phyloP scores from a whole-genome alignment of 2,797 vertebrate genomes.

The Pantherophis vulpinus region DNA sequence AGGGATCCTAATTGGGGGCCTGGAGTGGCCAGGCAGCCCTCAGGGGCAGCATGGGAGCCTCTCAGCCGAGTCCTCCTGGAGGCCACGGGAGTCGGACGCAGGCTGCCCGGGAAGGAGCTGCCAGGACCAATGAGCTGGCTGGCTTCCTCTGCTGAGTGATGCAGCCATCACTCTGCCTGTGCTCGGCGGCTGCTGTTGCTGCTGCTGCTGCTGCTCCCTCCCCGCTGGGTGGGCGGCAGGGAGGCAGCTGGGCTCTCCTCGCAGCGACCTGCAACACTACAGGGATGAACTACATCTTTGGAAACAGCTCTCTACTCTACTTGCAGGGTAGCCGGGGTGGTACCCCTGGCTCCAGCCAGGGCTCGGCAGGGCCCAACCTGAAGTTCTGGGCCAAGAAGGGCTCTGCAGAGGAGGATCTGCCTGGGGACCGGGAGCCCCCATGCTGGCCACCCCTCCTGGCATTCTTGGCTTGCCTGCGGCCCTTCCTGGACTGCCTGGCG shows the following conservation, averaged over 20 bases:
- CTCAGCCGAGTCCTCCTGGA: slow-evolving; percentile 43
- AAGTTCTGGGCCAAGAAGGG: slow-evolving; percentile 89
- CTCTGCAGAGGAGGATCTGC: slow-evolving; percentile 88
- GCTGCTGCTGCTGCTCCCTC: slow-evolving; percentile 71
- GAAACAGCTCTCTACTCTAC: slow-evolving; percentile 93
- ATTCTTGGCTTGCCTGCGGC: slow-evolving; percentile 92
- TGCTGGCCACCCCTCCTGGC: slow-evolving; percentile 94
- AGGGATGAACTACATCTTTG: slow-evolving; percentile 99
- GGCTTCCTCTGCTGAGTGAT: slow-evolving; percentile 70
- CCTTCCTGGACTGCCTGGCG: slow-evolving; percentile 95
- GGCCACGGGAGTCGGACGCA: not conserved
- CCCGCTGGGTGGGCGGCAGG: slow-evolving; percentile 79
- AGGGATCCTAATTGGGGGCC: slow-evolving; percentile 61
- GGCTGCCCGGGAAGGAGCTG: not conserved
- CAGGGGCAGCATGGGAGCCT: slow-evolving; percentile 45
- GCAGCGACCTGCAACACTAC: slow-evolving; percentile 79
- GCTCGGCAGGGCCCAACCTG: slow-evolving; percentile 84
- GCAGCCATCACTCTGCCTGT: slow-evolving; percentile 84
- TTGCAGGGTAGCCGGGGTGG: slow-evolving; percentile 84
- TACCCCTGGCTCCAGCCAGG: slow-evolving; percentile 77
- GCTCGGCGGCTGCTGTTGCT: slow-evolving; percentile 61
- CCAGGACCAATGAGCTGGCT: slow-evolving; percentile 10
- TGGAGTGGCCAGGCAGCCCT: slow-evolving; percentile 62
- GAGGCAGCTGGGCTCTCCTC: slow-evolving; percentile 76
- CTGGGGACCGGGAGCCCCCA: slow-evolving; percentile 76